phyloP scores from a whole-genome alignment of 2,113 vertebrate species.

The Arothron firmamentum region DNA sequence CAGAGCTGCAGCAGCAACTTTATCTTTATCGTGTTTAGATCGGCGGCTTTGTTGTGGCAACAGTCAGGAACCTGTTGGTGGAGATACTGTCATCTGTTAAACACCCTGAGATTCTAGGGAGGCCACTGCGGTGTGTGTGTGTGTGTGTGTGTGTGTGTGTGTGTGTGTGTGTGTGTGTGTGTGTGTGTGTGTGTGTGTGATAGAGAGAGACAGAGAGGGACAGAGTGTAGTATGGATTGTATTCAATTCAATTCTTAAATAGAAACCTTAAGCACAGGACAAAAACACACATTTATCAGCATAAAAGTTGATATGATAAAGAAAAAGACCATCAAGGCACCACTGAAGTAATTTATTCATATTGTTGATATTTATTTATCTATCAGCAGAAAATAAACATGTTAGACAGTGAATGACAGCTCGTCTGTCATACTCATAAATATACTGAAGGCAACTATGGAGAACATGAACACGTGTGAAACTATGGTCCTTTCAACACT shows the following conservation, averaged over 20 bases:
- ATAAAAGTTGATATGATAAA: too few species aligned
- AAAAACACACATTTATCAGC: too few species aligned
- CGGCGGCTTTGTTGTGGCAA: conserved; percentile 53
- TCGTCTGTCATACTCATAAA: conserved; percentile 1
- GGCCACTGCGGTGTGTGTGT: conserved; percentile 10
- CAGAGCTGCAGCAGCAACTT: neutral
- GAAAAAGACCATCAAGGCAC: too few species aligned
- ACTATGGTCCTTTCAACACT: conserved; percentile 27
- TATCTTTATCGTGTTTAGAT: conserved; percentile 7
- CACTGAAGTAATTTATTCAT: too few species aligned
- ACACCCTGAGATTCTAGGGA: conserved; percentile 23
- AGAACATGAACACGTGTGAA: too few species aligned
- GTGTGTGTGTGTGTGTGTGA: too few species aligned
- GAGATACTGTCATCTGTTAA: conserved; percentile 12
- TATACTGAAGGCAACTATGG: conserved; percentile 29
- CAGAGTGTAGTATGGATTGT: neutral
- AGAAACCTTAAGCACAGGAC: too few species aligned
- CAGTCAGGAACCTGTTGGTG: conserved; percentile 19
- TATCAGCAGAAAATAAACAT: too few species aligned
- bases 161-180: too few species aligned
- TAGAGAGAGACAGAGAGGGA: too few species aligned
- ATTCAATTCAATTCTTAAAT: too few species aligned
- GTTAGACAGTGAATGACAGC: neutral
- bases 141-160: conserved; percentile 2
- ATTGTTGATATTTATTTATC: too few species aligned